Evolutionary conservation across 1,140 invertebrate genomes (phyloP), one percentile per base, ranked within the genome.

Genomic region (Melitaea cinxia): DNA sequence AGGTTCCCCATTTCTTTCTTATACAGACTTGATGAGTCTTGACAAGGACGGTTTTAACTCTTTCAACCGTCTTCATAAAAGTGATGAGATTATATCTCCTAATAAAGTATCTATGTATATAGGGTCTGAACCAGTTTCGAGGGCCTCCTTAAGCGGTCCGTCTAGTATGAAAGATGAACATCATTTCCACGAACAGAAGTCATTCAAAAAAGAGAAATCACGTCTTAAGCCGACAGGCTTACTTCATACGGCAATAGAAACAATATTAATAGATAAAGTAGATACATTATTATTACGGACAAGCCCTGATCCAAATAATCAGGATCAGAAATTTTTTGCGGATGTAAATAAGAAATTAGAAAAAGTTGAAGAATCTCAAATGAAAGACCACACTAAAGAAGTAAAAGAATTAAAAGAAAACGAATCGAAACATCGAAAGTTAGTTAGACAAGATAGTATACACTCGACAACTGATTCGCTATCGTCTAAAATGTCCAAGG

Each of bases 181-280:
- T 53, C 69, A 82, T 53, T 76, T 78, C 57, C 65, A 67, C n/a
- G 73, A 80, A 39, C 75, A 77, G 9, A 76, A 68, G 50, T 68
- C 66, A 19, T 58, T 67, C 15, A 81, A 68, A 55, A 81, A 76
- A 74, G 73, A 88, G 15, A 84, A 79, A 65, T 50, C 73, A 45
- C 53, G 60, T 17, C 58, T 86, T 0, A 86, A 86, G 47, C 76
- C 85, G 4, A 68, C 82, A 5, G 83, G 87, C 7, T 69, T 92
- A 42, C 67, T 92, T 33, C 85, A 86, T 15, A 92, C 89, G 23
- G 91, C 92, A 15, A 91, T 92, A 80, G 87, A 92, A 70, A 92
- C 91, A 28, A 92, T 92, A 35, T 73, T 92, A 12, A 83, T 92
- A 39, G 91, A 92, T 54, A 91, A 87, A 77, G 88, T 91, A 3